Evolutionary conservation across 2,113 vertebrate species (phyloP).

Genomic region (Galbula dea): DNA sequence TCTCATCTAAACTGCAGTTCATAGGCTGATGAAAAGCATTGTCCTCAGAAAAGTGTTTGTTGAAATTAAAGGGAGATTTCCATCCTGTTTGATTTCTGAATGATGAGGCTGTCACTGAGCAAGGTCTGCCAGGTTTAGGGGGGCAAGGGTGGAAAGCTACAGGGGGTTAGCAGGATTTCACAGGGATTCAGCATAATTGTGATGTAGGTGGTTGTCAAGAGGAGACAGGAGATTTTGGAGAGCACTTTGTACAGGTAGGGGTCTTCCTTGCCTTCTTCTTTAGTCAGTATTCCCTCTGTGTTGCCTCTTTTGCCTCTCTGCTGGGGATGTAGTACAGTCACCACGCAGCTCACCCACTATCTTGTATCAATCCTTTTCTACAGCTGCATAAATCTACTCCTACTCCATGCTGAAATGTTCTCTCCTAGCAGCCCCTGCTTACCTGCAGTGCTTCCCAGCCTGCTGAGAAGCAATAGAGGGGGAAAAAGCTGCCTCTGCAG

Average conservation of each 20-base stretch:
- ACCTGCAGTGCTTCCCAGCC: slow-evolving; percentile 30
- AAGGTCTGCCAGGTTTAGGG: background rate
- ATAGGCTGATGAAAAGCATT: background rate
- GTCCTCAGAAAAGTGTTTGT: background rate
- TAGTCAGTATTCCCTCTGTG: background rate
- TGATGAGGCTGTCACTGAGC: background rate
- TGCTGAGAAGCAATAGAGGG: background rate
- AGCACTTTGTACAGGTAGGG: background rate
- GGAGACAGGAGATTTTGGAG: background rate
- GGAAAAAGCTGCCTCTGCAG: background rate
- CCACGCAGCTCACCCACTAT: slow-evolving; percentile 16
- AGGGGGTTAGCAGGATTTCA: background rate
- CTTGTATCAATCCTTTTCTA: slow-evolving; percentile 13
- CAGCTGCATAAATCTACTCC: slow-evolving; percentile 51
- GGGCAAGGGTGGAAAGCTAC: background rate
- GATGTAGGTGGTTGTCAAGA: background rate
- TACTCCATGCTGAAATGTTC: slow-evolving; percentile 47
- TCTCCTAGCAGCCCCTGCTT: background rate
- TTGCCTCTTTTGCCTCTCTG: background rate
- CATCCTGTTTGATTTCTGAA: background rate
- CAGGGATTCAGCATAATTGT: background rate
- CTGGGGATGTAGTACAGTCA: background rate
- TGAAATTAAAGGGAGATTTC: background rate
- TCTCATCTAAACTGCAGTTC: background rate
- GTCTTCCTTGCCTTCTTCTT: background rate